Evolutionary conservation across 2,888 invertebrate genomes (phyloP).

Genomic region (Phorcus lineatus): DNA sequence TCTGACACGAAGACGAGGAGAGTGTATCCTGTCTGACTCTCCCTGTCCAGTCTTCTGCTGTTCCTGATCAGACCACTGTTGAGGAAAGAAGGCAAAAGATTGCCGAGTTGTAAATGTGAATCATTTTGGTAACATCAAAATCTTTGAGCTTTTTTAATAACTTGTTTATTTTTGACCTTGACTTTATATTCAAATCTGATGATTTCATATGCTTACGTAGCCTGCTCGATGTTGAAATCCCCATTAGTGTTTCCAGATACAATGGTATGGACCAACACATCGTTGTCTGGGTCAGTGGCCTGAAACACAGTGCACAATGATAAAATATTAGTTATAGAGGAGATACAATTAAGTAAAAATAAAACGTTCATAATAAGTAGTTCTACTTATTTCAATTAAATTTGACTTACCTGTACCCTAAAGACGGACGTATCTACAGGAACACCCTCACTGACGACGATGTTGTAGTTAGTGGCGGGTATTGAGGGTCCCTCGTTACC

Average conservation of each 20-base stretch:
- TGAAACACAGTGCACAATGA: conserved; percentile 2
- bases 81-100: too few species aligned
- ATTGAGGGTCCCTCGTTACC: conserved; percentile 56
- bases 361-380: background rate
- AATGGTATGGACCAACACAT: conserved; percentile 41
- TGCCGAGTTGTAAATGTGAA: too few species aligned
- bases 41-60: conserved; percentile 84
- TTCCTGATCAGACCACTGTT: conserved; percentile 76
- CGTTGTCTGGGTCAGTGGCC: conserved; percentile 49
- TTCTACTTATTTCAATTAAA: background rate
- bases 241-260: conserved; percentile 21
- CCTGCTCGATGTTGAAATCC: conserved; percentile 20
- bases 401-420: conserved; percentile 49
- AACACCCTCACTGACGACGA: conserved; percentile 66
- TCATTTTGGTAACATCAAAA: too few species aligned
- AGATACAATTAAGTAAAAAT: background rate
- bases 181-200: too few species aligned
- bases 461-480: conserved; percentile 51
- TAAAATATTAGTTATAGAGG: background rate
- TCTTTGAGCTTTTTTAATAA: too few species aligned
- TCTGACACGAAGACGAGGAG: conserved; percentile 44
- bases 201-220: conserved; percentile 2
- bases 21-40: conserved; percentile 83
- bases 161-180: too few species aligned
- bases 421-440: conserved; percentile 53